Base-by-base conservation (phyloP, 1,140 invertebrate species). In the Heliconius melpomene region DNA sequence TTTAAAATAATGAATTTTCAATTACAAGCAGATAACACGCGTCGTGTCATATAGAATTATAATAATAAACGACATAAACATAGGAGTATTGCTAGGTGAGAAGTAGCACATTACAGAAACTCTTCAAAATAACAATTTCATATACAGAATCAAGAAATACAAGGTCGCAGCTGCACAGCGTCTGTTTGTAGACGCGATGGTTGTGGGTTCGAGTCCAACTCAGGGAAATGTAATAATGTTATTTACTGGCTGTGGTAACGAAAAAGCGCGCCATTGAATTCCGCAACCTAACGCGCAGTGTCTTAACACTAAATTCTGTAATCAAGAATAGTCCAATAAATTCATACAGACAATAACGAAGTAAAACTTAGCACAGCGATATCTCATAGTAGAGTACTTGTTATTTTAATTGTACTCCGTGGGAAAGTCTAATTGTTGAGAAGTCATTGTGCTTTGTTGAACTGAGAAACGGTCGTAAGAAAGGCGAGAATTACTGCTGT, bases 351-450 rank as follows among this genome's bases (percentile, higher is more conserved):
- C 82, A 83, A 79, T 72, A 52, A 74, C 74, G 60, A 78, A 72
- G 81, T 84, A 88, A 86, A 90, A 90, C 83, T 80, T 52, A 73
- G 78, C 83, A 84, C 72, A 79, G 83, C 79, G 85, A 84, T 89
- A 83, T 84, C 83, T 78, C 81, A 79, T 79, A 82, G 79, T 79
- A 79, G 79, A 81, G 82, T 82, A 84, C 84, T 87, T 84, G 85
- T 87, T 90, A 85, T 86, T 88, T 86, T 91, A 92, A 92, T 92
- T 92, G 84, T 74, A 79, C 76, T 83, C 71, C 86, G 89, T 93
- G 91, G 83, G 91, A 93, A 91, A 72, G 78, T 66, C 86, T 90
- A 89, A 93, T 91, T 89, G 88, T 89, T 88, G 86, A 77, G 89
- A 91, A 88, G 29, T 85, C 74, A 87, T 89, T 89, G 86, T 89